Evolutionary conservation across 2,113 vertebrate genomes (phyloP).

Genomic region (Aramus guarauna): DNA sequence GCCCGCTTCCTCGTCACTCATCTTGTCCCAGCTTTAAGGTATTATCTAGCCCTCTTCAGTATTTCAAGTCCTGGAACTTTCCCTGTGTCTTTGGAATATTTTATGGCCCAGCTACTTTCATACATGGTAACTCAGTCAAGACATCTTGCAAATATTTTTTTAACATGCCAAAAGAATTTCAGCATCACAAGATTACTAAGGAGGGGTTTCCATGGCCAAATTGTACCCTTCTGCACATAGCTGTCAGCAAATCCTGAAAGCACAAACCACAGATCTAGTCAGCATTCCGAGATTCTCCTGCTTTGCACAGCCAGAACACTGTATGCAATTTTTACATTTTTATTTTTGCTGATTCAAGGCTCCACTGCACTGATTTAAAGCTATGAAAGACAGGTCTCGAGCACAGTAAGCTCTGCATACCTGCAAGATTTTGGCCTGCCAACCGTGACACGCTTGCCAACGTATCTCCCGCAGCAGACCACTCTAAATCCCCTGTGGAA

Average conservation of each 20-base stretch:
- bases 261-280: background rate
- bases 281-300: background rate
- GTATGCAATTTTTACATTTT: accelerated
- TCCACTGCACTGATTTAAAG: background rate
- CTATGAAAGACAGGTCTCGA: background rate
- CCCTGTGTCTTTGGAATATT: background rate
- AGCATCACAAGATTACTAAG: background rate
- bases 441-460: background rate
- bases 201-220: background rate
- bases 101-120: background rate
- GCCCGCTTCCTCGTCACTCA: background rate
- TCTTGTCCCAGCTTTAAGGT: background rate
- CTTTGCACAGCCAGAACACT: background rate
- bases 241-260: background rate
- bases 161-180: background rate
- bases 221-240: background rate
- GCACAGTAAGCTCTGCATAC: background rate
- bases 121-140: background rate
- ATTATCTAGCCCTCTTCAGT: background rate
- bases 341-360: background rate
- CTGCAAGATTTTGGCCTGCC: background rate
- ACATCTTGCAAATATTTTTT: background rate
- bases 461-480: background rate
- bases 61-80: background rate
- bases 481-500: background rate